These are phyloP conservation scores for Drosophila macrospina DNA, from an alignment of 2,888 invertebrate species.

Conservation along the genomic window DNA sequence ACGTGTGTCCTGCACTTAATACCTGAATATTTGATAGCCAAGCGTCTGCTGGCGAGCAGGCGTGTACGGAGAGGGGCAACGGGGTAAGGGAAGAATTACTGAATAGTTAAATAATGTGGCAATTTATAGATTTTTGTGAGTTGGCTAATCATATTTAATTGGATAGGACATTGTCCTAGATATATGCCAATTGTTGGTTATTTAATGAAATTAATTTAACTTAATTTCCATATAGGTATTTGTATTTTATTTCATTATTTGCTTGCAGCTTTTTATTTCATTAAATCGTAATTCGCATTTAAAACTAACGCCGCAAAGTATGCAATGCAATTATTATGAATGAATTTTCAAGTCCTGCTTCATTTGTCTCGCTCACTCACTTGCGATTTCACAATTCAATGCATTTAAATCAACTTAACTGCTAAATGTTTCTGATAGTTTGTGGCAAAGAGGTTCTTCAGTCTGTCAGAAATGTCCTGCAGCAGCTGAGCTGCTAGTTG, in stretches of 20 bases:
- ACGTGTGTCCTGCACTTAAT: conserved; percentile 37
- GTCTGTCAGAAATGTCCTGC: conserved; percentile 9
- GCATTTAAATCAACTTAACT: neutral
- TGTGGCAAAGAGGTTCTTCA: conserved; percentile 1
- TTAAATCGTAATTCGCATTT: neutral
- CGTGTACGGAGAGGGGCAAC: neutral
- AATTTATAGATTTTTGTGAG: conserved; percentile 17
- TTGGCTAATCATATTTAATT: neutral
- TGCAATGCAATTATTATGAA: conserved; percentile 14
- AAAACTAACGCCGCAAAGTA: conserved; percentile 19
- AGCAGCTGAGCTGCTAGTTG: conserved; percentile 6
- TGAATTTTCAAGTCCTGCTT: neutral
- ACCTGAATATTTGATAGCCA: conserved; percentile 44
- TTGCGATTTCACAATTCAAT: neutral
- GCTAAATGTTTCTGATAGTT: conserved; percentile 9
- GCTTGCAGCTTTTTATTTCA: neutral
- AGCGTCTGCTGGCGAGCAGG: conserved; percentile 16
- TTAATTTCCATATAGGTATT: neutral
- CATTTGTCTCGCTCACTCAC: neutral
- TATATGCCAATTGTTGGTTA: neutral
- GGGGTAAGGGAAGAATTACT: conserved; percentile 1
- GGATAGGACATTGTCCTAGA: conserved; percentile 14
- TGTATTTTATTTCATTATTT: neutral
- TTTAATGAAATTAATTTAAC: neutral
- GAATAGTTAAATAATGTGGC: conserved; percentile 28